Conservation (phyloP, 2,797 vertebrate genomes). For the Lutjanus campechanus region DNA sequence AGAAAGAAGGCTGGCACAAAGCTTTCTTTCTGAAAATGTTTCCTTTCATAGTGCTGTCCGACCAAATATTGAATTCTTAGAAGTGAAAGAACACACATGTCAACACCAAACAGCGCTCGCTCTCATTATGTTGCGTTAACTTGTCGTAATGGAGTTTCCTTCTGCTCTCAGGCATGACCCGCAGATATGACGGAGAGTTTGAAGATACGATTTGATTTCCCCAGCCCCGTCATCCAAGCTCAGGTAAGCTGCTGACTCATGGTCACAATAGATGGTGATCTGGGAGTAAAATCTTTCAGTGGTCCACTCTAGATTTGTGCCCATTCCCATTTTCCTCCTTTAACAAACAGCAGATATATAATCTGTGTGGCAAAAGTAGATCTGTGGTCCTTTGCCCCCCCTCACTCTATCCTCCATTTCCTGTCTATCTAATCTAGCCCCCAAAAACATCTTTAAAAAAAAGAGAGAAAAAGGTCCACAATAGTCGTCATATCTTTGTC, state of each 20-base stretch:
- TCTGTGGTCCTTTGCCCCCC: no score
- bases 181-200: slow-evolving; percentile 89
- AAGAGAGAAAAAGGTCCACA: no score
- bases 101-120: neutral
- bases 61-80: neutral
- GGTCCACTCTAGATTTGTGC: neutral
- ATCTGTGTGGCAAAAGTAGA: no score
- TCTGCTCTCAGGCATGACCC: slow-evolving; percentile 51
- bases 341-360: no score
- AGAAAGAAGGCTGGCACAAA: neutral
- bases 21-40: neutral
- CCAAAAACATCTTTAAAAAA: no score
- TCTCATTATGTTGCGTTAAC: neutral
- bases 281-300: neutral
- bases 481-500: no score
- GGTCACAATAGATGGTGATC: neutral
- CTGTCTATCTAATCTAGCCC: no score
- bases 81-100: neutral
- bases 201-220: slow-evolving; percentile 92
- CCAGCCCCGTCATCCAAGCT: slow-evolving; percentile 91
- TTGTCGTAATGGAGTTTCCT: neutral
- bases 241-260: slow-evolving; percentile 86
- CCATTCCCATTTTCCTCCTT: neutral
- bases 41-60: neutral
- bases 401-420: no score